Percentiles rank a stretch among this genome's conserved stretches.
These are phyloP conservation scores for Agrotis ipsilon DNA, from an alignment of 2,888 invertebrate genomes.

Conservation along the genomic window DNA sequence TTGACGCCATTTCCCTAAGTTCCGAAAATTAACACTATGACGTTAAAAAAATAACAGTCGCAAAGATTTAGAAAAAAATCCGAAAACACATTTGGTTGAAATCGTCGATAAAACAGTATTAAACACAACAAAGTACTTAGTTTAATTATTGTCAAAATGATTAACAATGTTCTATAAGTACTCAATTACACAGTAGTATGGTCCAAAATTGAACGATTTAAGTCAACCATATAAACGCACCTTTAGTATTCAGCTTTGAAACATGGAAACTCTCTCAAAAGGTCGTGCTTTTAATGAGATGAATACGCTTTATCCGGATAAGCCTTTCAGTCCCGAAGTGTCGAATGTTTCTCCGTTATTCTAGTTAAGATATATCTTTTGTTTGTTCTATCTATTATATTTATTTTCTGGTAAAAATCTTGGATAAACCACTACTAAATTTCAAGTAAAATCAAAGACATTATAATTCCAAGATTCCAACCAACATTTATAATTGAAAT, in stretches of 20 bases:
- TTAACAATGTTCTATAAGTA: not conserved
- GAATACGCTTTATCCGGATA: conserved; percentile 74
- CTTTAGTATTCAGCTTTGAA: conserved; percentile 62
- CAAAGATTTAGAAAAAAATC: no score
- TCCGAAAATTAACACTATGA: no score
- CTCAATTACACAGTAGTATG: not conserved
- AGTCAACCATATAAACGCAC: not conserved
- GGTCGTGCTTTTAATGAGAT: conserved; percentile 77
- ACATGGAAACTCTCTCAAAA: conserved; percentile 77
- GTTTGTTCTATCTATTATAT: conserved; percentile 30
- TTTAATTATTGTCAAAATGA: not conserved
- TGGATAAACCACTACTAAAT: not conserved
- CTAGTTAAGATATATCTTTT: conserved; percentile 38
- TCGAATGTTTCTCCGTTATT: conserved; percentile 57
- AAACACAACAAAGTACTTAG: no score
- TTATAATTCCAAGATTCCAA: no score
- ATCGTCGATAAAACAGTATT: no score
- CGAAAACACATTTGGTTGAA: no score
- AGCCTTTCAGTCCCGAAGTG: conserved; percentile 67
- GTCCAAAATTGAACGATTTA: not conserved
- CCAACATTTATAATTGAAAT: no score
- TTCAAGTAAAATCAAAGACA: not conserved
- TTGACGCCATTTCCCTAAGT: not conserved
- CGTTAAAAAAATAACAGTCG: no score
- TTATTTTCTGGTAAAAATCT: conserved; percentile 11